Evolutionary conservation across 2,888 invertebrate genomes (phyloP), one percentile per base, ranked within the genome.

Genomic region (Agrypnus murinus): DNA sequence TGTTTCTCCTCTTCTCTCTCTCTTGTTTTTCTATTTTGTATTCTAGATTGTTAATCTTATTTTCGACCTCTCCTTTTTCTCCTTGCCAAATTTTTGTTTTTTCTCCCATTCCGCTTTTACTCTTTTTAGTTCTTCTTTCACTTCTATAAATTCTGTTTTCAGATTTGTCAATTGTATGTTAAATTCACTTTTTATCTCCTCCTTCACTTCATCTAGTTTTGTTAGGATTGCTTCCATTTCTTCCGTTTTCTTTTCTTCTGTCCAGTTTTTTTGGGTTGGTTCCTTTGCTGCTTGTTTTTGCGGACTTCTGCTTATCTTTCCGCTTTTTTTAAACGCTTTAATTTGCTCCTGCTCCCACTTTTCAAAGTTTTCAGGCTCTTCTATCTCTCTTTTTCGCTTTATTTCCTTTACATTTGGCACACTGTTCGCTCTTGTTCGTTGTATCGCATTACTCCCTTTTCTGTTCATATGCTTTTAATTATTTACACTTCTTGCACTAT

Each of bases 121-220:
- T n/a, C n/a, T n/a, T n/a, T n/a, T n/a, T n/a, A n/a, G n/a, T n/a
- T n/a, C n/a, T n/a, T n/a, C n/a, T n/a, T n/a, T n/a, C n/a, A n/a
- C n/a, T n/a, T n/a, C n/a, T n/a, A n/a, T n/a, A n/a, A n/a, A n/a
- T n/a, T n/a, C n/a, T n/a, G n/a, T n/a, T n/a, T n/a, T n/a, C n/a
- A 36, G 36, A 9, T 36, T 36, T 36, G 36, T 36, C 36, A 36
- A 9, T 36, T 36, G 36, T 36, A n/a, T n/a, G n/a, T n/a, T 9
- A 36, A 36, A 36, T 36, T 36, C 36, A 36, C 36, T 36, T 36
- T 36, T 36, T n/a, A n/a, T n/a, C n/a, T n/a, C n/a, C n/a, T n/a
- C n/a, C n/a, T n/a, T n/a, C n/a, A n/a, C n/a, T n/a, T 36, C 36
- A 36, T 36, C 36, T 9, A 36, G 36, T 36, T 36, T 36, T 36